These are phyloP conservation scores for Himalopsyche anomala DNA, from an alignment of 2,888 invertebrate species.

Conservation along the genomic window DNA sequence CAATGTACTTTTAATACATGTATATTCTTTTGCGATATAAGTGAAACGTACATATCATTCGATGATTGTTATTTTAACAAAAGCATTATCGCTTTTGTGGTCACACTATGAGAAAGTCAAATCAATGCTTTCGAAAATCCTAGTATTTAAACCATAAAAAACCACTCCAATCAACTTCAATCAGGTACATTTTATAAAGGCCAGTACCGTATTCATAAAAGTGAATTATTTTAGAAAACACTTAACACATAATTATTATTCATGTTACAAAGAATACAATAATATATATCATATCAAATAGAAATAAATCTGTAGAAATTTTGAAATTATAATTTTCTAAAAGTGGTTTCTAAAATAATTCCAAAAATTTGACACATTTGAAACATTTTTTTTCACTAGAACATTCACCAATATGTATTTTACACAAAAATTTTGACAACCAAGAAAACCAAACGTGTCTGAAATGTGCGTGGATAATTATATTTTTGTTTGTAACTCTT, in stretches of 20 bases:
- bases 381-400: constrained; percentile 2
- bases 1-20: constrained; percentile 19
- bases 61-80: constrained; percentile 19
- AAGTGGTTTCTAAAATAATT: constrained; percentile 10
- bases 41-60: background rate
- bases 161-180: constrained; percentile 8
- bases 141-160: background rate
- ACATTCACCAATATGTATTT: constrained; percentile 25
- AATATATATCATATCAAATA: too few species aligned
- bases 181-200: background rate
- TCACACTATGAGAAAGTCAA: background rate
- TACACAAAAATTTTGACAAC: constrained; percentile 19
- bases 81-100: background rate
- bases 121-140: background rate
- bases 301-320: too few species aligned
- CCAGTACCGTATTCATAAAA: background rate
- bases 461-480: background rate
- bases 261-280: background rate
- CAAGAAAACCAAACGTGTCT: constrained; percentile 27
- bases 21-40: background rate
- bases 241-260: background rate
- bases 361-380: background rate
- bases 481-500: too few species aligned
- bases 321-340: too few species aligned
- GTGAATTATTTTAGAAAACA: constrained; percentile 8